phyloP scores from a whole-genome alignment of 1,140 invertebrate species.

The Homarus americanus region DNA sequence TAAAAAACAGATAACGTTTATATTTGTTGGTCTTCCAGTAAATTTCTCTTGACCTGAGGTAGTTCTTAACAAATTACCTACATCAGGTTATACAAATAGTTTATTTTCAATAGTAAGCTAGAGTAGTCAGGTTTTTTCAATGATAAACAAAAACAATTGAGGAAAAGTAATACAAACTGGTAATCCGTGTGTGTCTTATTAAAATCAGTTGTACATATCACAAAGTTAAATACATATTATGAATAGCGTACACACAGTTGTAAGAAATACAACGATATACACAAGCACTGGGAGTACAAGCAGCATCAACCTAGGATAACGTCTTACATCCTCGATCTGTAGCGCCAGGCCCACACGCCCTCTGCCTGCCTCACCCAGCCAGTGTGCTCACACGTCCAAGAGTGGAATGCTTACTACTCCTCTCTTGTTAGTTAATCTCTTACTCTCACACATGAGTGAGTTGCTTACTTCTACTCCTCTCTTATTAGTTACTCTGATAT shows the following conservation, averaged over 20 bases:
- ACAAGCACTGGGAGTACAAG: conserved; percentile 62
- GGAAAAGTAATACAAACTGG: conserved; percentile 13
- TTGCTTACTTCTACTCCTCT: too few relatives aligned
- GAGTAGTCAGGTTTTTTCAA: background rate
- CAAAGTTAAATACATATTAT: conserved; percentile 73
- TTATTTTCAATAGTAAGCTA: background rate
- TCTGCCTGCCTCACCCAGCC: background rate
- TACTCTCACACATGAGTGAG: too few relatives aligned
- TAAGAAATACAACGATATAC: conserved; percentile 69
- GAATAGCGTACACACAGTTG: conserved; percentile 70
- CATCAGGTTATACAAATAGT: too few relatives aligned
- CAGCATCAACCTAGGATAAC: conserved; percentile 50
- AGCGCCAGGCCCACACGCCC: background rate
- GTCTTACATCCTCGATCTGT: conserved; percentile 16
- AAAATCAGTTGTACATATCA: conserved; percentile 74
- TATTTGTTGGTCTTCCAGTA: too few relatives aligned
- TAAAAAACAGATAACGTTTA: too few relatives aligned
- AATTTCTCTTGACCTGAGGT: too few relatives aligned
- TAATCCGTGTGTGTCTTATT: conserved; percentile 66
- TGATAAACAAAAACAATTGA: too few relatives aligned
- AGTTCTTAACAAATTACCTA: too few relatives aligned
- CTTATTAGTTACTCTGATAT: background rate
- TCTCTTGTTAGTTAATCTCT: background rate
- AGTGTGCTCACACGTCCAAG: background rate
- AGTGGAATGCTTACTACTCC: background rate